Conservation (phyloP, 2,797 vertebrate genomes). For the Lycodopsis pacificus region DNA sequence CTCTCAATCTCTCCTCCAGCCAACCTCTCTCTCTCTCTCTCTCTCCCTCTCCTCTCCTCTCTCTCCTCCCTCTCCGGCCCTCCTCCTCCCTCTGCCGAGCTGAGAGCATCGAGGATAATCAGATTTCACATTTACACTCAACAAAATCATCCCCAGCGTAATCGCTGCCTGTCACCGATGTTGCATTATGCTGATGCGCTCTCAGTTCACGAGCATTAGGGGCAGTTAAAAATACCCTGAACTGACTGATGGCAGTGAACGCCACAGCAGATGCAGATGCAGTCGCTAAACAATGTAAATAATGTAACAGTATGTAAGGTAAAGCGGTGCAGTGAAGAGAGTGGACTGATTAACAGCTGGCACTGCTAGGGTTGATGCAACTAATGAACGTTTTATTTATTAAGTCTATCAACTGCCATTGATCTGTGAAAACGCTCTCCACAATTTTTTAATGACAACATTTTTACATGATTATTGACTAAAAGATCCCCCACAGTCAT, state of each 20-base stretch:
- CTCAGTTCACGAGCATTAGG: slow-evolving; percentile 63
- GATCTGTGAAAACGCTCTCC: neutral
- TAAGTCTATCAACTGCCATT: neutral
- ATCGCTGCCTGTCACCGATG: slow-evolving; percentile 72
- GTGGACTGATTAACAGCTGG: slow-evolving; percentile 11
- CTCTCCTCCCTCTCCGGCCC: slow-evolving; percentile 20
- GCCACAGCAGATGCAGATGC: slow-evolving; percentile 22
- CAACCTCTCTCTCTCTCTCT: slow-evolving; percentile 29
- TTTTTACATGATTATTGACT: neutral
- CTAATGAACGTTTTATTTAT: too few relatives aligned
- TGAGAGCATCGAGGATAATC: slow-evolving; percentile 78
- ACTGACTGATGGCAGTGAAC: slow-evolving; percentile 29
- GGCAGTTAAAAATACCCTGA: slow-evolving; percentile 65
- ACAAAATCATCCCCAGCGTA: slow-evolving; percentile 81
- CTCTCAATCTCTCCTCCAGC: slow-evolving; percentile 56
- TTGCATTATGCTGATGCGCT: slow-evolving; percentile 73
- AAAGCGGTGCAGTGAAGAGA: neutral
- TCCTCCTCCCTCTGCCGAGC: slow-evolving; percentile 57
- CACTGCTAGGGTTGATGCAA: neutral
- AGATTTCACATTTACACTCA: slow-evolving; percentile 85
- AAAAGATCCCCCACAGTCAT: too few relatives aligned
- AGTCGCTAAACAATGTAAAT: neutral
- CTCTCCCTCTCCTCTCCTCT: slow-evolving; percentile 38
- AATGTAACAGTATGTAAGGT: neutral
- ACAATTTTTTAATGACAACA: too few relatives aligned